A percentile compares a stretch with the other conserved stretches of the same genome.
Conservation (phyloP, 2,797 vertebrate genomes). For the Cirrhinus molitorella region DNA sequence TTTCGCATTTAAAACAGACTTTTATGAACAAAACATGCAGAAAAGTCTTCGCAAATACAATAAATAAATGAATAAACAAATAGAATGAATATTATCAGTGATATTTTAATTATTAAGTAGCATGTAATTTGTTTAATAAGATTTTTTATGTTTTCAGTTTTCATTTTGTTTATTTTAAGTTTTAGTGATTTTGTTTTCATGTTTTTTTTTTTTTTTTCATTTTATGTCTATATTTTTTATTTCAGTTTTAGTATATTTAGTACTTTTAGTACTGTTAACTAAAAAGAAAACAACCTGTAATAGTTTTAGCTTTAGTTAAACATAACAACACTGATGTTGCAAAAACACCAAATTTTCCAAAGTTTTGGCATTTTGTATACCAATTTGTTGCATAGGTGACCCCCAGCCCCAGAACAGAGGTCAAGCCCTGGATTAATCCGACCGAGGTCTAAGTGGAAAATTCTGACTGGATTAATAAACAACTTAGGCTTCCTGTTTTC, state of each 20-base stretch:
- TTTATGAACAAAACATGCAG: background rate
- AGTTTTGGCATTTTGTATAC: constrained; percentile 28
- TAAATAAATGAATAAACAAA: constrained; percentile 46
- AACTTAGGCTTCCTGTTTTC: constrained; percentile 26
- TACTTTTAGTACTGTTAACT: background rate
- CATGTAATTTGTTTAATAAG: background rate
- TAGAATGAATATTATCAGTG: background rate
- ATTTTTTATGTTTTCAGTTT: background rate
- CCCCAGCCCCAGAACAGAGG: constrained; percentile 3
- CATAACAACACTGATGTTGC: background rate
- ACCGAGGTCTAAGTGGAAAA: constrained; percentile 12
- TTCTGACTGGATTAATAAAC: constrained; percentile 31
- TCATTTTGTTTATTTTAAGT: background rate
- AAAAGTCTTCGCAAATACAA: constrained; percentile 2
- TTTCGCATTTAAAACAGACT: background rate
- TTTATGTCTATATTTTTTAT: background rate
- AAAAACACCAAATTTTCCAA: background rate
- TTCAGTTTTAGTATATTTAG: background rate
- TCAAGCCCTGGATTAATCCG: constrained; percentile 49
- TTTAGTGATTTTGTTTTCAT: background rate
- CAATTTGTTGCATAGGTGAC: constrained; percentile 25
- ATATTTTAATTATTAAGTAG: background rate
- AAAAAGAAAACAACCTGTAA: too few species aligned
- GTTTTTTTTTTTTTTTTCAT: background rate
- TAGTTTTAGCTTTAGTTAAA: too few species aligned